These are phyloP conservation scores for Eospalax fontanierii DNA, from an alignment of 2,797 vertebrate genomes.

Conservation along the genomic window DNA sequence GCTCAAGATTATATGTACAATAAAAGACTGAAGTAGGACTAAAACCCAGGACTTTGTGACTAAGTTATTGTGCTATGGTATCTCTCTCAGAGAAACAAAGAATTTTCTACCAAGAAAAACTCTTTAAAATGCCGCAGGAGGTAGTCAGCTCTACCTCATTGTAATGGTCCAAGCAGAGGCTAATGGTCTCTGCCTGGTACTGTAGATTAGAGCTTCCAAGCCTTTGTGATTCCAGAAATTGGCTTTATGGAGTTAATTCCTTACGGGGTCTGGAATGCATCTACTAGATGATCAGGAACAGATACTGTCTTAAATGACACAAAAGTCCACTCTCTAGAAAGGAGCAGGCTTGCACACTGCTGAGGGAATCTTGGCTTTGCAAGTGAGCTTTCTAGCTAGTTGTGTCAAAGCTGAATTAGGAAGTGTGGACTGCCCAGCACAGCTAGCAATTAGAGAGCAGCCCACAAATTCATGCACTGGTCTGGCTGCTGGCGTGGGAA, in stretches of 20 bases:
- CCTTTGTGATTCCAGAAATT: slow-evolving; percentile 6
- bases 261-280: neutral
- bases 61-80: neutral
- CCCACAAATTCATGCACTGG: slow-evolving; percentile 64
- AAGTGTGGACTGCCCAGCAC: slow-evolving; percentile 45
- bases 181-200: neutral
- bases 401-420: slow-evolving; percentile 82
- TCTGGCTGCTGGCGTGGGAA: slow-evolving; percentile 60
- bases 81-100: slow-evolving; percentile 40
- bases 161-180: neutral
- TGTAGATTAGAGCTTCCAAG: neutral
- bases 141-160: neutral
- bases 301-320: neutral
- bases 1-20: neutral
- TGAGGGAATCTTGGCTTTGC: slow-evolving; percentile 75
- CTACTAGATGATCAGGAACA: neutral
- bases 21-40: neutral
- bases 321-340: slow-evolving; percentile 44
- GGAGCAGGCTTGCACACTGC: neutral
- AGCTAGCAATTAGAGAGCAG: slow-evolving; percentile 77
- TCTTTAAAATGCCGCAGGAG: neutral
- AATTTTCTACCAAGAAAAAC: slow-evolving; percentile 22
- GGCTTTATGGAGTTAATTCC: slow-evolving; percentile 2
- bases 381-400: slow-evolving; percentile 80
- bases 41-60: neutral